Conservation (phyloP, 2,797 vertebrate species). For the Silurus lanzhouensis region DNA sequence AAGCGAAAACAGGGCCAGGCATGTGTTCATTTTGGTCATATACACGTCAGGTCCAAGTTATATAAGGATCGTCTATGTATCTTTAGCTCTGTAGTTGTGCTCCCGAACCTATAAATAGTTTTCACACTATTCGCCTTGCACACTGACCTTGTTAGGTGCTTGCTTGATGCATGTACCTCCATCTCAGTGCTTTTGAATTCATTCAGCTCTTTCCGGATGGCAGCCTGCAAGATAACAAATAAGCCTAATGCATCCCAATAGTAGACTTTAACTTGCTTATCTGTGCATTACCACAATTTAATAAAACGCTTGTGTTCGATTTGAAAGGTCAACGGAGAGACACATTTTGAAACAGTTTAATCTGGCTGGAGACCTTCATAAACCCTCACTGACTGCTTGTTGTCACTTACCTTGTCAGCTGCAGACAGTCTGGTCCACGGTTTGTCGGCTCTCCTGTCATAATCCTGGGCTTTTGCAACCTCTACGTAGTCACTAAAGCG, state of each 20-base stretch:
- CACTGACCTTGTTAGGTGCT: slow-evolving; percentile 95
- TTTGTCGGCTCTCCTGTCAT: slow-evolving; percentile 96
- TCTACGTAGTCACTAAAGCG: slow-evolving; percentile 99
- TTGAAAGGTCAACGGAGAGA: neutral
- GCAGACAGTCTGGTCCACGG: slow-evolving; percentile 97
- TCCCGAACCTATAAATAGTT: slow-evolving; percentile 65
- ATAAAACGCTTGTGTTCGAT: neutral
- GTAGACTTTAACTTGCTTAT: neutral
- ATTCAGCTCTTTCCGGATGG: slow-evolving; percentile 98
- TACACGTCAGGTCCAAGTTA: neutral
- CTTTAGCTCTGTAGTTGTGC: slow-evolving; percentile 9
- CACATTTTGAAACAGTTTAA: neutral
- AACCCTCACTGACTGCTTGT: slow-evolving; percentile 10
- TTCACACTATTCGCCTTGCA: slow-evolving; percentile 15
- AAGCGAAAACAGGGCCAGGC: slow-evolving; percentile 20
- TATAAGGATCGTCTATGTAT: neutral
- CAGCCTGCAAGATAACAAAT: slow-evolving; percentile 77
- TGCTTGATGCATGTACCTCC: slow-evolving; percentile 98
- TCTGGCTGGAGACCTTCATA: neutral
- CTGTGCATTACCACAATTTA: neutral
- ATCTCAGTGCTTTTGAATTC: slow-evolving; percentile 99
- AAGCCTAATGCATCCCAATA: slow-evolving; percentile 44
- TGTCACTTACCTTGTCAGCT: slow-evolving; percentile 87
- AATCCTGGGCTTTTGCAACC: slow-evolving; percentile 99
- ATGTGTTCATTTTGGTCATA: slow-evolving; percentile 45